Evolutionary conservation across 1,140 invertebrate species (phyloP).

Genomic region (Ceratina japonica): DNA sequence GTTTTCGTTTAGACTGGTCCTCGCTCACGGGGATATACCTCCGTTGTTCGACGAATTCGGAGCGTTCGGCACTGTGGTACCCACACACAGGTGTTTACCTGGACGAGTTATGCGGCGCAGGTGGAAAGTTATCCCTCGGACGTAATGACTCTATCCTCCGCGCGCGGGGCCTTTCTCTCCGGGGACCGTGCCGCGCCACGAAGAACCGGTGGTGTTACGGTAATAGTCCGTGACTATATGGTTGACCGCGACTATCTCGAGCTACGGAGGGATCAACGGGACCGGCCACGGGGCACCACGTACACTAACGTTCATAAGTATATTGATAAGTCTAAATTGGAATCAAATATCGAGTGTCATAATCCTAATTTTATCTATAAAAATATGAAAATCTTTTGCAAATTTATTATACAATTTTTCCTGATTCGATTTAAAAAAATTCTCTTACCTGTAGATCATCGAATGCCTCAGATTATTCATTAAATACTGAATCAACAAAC

Average conservation of each 20-base stretch:
- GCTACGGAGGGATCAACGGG: slow-evolving; percentile 40
- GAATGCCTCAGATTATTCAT: no score
- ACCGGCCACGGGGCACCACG: slow-evolving; percentile 25
- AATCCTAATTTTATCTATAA: no score
- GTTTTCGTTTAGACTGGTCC: background rate
- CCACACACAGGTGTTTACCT: slow-evolving; percentile 38
- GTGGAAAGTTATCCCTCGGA: slow-evolving; percentile 56
- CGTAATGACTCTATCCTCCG: slow-evolving; percentile 60
- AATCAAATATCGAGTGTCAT: no score
- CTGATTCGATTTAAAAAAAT: no score
- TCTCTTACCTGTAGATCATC: no score
- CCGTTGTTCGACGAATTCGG: slow-evolving; percentile 14
- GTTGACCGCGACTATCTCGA: slow-evolving; percentile 57
- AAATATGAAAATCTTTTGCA: no score
- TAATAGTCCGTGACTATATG: slow-evolving; percentile 61
- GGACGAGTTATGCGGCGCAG: slow-evolving; percentile 47
- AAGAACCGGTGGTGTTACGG: slow-evolving; percentile 56
- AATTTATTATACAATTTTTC: no score
- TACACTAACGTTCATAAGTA: background rate
- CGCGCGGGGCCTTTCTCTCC: slow-evolving; percentile 27
- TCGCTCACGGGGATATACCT: background rate
- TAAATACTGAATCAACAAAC: no score
- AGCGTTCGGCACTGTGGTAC: background rate
- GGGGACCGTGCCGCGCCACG: slow-evolving; percentile 54
- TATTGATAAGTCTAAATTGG: no score